Conservation (phyloP, 2,113 vertebrate genomes). For the cat (Felis catus) region F.catus_Fca126_mat1.0 CM031419.1:159365501-159366000, state of each 20-base stretch:
- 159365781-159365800: neutral
- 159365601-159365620: neutral
- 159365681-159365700: neutral
- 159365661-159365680: neutral
- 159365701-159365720: constrained; percentile 6
- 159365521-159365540: constrained; percentile 7
- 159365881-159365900: neutral
- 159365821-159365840: neutral
- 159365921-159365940: neutral
- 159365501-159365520: constrained; percentile 49
- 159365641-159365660: constrained; percentile 2
- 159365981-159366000: neutral
- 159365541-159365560: neutral
- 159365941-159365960: neutral
- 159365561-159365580: constrained; percentile 27
- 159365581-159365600: constrained; percentile 50
- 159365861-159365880: neutral
- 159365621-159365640: neutral
- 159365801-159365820: neutral
- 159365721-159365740: neutral
- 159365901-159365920: neutral
- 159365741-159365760: constrained; percentile 5
- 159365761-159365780: neutral
- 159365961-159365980: neutral
- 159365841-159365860: neutral